Conservation (phyloP, 2,888 invertebrate genomes). For the Aricia artaxerxes region DNA sequence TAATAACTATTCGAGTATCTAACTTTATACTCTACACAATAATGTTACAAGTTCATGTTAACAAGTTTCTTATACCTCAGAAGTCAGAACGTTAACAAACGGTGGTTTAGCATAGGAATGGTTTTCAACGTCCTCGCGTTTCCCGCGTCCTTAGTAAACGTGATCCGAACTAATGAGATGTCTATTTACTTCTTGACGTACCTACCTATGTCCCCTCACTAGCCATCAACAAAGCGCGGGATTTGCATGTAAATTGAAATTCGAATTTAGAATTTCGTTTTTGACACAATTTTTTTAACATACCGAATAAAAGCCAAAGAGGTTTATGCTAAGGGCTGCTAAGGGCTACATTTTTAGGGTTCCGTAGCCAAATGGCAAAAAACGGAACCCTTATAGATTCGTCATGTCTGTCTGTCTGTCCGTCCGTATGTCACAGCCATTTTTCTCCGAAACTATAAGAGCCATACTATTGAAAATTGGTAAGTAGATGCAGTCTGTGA, state of each 20-base stretch:
- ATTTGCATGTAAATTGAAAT: background rate
- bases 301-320: no score
- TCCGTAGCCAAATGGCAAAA: no score
- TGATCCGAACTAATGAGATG: conserved; percentile 72
- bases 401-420: no score
- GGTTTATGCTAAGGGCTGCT: no score
- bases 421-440: no score
- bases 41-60: background rate
- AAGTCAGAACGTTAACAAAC: conserved; percentile 37
- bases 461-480: no score
- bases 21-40: background rate
- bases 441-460: no score
- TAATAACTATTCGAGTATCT: no score
- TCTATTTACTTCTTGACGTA: conserved; percentile 68
- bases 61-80: background rate
- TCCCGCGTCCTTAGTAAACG: conserved; percentile 68
- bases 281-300: background rate
- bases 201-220: conserved; percentile 28
- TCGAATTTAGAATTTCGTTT: background rate
- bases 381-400: no score
- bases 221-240: conserved; percentile 31
- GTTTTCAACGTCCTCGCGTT: conserved; percentile 56
- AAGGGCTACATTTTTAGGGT: no score
- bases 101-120: conserved; percentile 59
- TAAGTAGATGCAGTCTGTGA: no score